Evolutionary conservation across 2,797 vertebrate species (phyloP), one percentile per base, ranked within the genome.

Genomic region (Gobionotothen gibberifrons): DNA sequence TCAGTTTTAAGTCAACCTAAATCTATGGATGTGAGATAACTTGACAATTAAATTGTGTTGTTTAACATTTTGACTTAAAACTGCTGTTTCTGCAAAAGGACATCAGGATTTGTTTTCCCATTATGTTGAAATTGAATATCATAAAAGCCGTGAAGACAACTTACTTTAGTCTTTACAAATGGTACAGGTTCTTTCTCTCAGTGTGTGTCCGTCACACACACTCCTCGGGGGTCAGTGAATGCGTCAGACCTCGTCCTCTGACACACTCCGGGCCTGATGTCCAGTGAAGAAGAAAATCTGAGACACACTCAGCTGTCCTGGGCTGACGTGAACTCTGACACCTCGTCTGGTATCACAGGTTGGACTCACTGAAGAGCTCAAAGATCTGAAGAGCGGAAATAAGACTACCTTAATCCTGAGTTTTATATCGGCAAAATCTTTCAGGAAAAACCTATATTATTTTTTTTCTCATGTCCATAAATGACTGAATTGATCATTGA

Each of bases 211-310:
- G 3, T 60, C 53, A 63, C 42, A 47, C 42, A 60, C 49, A 51
- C 39, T 49, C 58, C 66, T 42, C 1, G 0, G 32, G 68, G 57
- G 71, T 78, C 60, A 74, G 0, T 21, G 74, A 71, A 69, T 68
- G 78, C 44, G 61, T 64, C 48, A 67, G 66, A 66, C 55, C 53
- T 74, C 36, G 59, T 78, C 62, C 64, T 61, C 54, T 79, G 85
- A 83, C 83, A 81, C 83, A 83, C 81, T 83, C 77, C 85, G 76
- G 79, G 69, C 60, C 81, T 83, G 68, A 79, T 75, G 84, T 81
- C 76, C 78, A 79, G 53, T 67, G 69, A 77, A 82, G 77, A 82
- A 82, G 83, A 84, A 86, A 85, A 82, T 76, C 56, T 74, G 21
- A 36, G 68, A 72, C 64, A 62, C 80, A 78, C 73, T 86, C 69